Base-by-base conservation (phyloP, 2,113 vertebrate species). In the Lamprotornis superbus region DNA sequence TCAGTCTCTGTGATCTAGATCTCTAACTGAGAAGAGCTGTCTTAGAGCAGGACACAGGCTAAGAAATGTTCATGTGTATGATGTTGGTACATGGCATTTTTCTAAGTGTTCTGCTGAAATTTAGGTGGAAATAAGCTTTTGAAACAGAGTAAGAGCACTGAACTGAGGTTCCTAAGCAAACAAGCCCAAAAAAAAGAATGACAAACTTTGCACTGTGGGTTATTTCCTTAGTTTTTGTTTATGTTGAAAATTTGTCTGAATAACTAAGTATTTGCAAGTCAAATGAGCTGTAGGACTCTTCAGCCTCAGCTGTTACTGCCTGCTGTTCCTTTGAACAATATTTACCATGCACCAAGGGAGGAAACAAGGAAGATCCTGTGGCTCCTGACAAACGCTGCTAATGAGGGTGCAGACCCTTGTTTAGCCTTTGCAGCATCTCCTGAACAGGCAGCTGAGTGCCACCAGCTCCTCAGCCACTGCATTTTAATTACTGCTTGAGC, bases 321-420 rank as follows among this genome's bases (percentile, higher is more conserved):
- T 15, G 91, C 83, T 92, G 83, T n/a, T 94, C 73, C 64, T 94
- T 78, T 87, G 75, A 96, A 81, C 73, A 89, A 84, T 89, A 94
- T 96, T 95, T 92, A 94, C 76, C 31, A 64, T 71, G 52, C 77
- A 83, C 57, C 23, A 63, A 52, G 55, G 84, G 47, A 63, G 47
- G 67, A 92, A 92, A 83, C 39, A 75, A 44, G 21, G 65, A 33
- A 89, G 81, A 84, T 71, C 52, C 87, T 57, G 52, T 55, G 35
- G 90, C 7, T 96, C 39, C 71, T 76, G 59, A 90, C 85, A 93
- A 96, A 90, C 25, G 21, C 55, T 78, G 59, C 68, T 94, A 94
- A 94, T 89, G 91, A 93, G 88, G 53, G 86, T 44, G 83, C 95
- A 93, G 69, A 18, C 81, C 63, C 33, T 71, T 37, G 68, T 87